Percentiles rank a stretch among this genome's conserved stretches.
Evolutionary conservation across 2,113 vertebrate genomes (phyloP).

Genomic region (Bubo bubo): DNA sequence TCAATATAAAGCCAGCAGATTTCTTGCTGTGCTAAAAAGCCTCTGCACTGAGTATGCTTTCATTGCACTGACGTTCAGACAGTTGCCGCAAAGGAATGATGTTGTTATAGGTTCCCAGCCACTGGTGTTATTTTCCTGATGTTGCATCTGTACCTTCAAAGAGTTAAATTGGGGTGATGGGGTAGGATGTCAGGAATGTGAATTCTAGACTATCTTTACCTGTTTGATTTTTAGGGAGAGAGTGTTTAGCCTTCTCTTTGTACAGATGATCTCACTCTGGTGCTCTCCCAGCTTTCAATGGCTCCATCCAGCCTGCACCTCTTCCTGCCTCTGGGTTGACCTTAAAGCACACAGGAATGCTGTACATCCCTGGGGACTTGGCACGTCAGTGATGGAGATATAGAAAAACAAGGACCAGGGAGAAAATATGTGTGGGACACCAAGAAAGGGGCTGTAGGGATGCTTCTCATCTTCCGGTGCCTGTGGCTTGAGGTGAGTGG

Average conservation of each 20-base stretch:
- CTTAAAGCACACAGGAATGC: neutral
- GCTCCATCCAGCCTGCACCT: neutral
- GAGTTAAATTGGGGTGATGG: neutral
- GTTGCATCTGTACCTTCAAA: neutral
- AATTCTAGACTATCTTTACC: neutral
- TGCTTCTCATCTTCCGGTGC: neutral
- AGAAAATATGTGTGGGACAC: neutral
- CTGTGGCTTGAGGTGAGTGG: neutral
- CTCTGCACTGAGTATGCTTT: neutral
- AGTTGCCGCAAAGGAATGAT: neutral
- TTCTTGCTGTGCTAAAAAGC: slow-evolving; percentile 29
- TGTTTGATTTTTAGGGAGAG: neutral
- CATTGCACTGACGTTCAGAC: neutral
- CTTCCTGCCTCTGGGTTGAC: neutral
- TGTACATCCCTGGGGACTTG: neutral
- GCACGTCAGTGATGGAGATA: neutral
- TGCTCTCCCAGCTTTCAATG: neutral
- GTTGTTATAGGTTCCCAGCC: neutral
- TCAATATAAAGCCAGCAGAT: slow-evolving; percentile 1
- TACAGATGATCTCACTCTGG: neutral
- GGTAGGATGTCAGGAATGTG: neutral
- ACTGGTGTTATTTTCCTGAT: neutral
- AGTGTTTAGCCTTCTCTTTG: neutral
- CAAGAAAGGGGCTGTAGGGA: neutral
- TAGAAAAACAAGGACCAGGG: neutral